Base-by-base conservation (phyloP, 2,797 vertebrate species). In the Enteromius thamalakanensis region DNA sequence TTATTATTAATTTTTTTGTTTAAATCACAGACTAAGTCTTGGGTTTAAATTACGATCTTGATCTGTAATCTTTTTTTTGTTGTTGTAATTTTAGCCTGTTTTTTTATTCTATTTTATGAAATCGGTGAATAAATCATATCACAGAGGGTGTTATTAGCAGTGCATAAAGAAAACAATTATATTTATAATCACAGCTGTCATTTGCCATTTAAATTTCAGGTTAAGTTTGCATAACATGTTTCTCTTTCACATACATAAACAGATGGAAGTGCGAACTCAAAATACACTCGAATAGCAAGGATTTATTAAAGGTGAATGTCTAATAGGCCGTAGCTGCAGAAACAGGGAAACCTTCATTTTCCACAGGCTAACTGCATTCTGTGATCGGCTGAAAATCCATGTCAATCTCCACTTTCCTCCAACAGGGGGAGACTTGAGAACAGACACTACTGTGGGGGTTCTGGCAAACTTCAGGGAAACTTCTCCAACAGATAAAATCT, bases 401-500 rank as follows among this genome's bases (percentile, higher is more conserved):
- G 29, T 49, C 19, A 15, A 1, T 70, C 17, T 69, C 26, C 26
- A 47, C 14, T 32, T 78, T 70, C 78, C 21, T 71, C 75, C 82
- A 70, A 71, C 51, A 83, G 82, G 42, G 64, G 82, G 51, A 69
- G 75, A 69, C 67, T 37, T 78, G 49, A 83, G 23, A 40, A 47
- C 70, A 64, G 40, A 34, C 45, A 75, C 5, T 2, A 53, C 3
- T 55, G 37, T 76, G 6, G 7, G 26, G 29, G 23, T 34, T 58
- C 65, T 76, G 32, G 80, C 17, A 26, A 23, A 76, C 32, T 67
- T 53, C 6, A 21, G 60, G 34, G 23, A 68, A 82, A 65, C 71
- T 32, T 82, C 71, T 55, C 47, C 80, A 64, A 23, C 26, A 81
- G 68, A 81, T 81, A 62, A 72, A 72, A 72, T 72, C 79, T 60